Conservation (phyloP, 2,888 invertebrate species). For the Pollenia griseotomentosa region DNA sequence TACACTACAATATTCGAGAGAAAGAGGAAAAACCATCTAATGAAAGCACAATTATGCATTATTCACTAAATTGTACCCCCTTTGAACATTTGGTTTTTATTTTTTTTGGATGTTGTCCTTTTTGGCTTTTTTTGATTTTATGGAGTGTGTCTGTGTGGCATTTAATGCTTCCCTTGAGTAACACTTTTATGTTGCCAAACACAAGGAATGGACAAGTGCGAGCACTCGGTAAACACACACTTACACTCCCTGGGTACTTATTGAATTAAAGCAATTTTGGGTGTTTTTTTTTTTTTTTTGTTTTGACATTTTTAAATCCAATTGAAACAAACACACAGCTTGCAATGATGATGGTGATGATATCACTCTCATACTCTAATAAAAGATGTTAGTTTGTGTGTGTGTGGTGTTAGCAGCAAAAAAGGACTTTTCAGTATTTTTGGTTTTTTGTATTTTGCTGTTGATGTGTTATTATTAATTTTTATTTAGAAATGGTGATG, state of each 20-base stretch:
- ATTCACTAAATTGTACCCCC: conserved; percentile 37
- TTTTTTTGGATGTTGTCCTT: conserved; percentile 1
- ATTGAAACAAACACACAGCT: conserved; percentile 56
- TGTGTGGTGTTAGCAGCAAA: conserved; percentile 3
- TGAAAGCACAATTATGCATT: conserved; percentile 22
- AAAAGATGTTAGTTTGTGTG: conserved; percentile 5
- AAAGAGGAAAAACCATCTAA: neutral
- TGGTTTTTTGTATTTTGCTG: conserved; percentile 40
- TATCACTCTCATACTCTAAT: conserved; percentile 45
- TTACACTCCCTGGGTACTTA: neutral
- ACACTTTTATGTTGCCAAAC: conserved; percentile 37
- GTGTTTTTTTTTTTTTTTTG: conserved; percentile 17
- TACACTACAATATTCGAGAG: too few relatives aligned
- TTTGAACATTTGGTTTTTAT: conserved; percentile 21
- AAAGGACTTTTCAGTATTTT: conserved; percentile 27
- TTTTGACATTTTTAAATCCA: conserved; percentile 21
- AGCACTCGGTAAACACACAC: neutral
- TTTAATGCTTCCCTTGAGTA: conserved; percentile 68
- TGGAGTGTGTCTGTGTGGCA: conserved; percentile 8
- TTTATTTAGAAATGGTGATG: conserved; percentile 72
- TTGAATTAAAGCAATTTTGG: conserved; percentile 32
- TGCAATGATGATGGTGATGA: conserved; percentile 62
- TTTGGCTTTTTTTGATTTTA: conserved; percentile 12
- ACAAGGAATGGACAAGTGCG: conserved; percentile 27
- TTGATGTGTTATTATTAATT: conserved; percentile 68